Base-by-base conservation (phyloP, 2,113 vertebrate species). In the Thalassoma bifasciatum region DNA sequence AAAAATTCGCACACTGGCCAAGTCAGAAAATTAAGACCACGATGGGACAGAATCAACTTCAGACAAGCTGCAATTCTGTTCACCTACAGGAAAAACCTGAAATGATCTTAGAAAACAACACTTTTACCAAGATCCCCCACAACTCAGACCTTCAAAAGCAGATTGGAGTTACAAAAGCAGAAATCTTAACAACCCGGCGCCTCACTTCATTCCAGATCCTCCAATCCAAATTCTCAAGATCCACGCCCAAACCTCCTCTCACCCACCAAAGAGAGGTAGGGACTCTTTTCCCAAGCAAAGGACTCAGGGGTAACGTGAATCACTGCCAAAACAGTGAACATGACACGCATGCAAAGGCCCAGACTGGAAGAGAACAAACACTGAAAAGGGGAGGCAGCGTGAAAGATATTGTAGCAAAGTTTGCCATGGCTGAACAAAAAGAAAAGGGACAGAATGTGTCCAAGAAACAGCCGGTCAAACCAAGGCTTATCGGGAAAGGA, bases 131-230 rank as follows among this genome's bases (percentile, higher is more conserved):
- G 0, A 5, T 67, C 0, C 53, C 19, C 13, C 6, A 21, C 16
- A 30, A 1, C 14, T 40, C 47, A 21, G 56, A 51, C 61, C 26
- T 2, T 13, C 40, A 23, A 59, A 84, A 69, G 46, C 38, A 52
- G 4, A 57, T 7, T 38, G 8, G 12, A 57, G 24, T 68, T 34
- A 42, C 62, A 61, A 73, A 51, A 65, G 22, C 46, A 40, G 82
- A 61, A 52, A 61, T 60, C 21, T 51, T 60, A 24, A 63, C 62
- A 51, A 57, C 12, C 34, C 89, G 72, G 6, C 72, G 90, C 9
- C 94, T 95, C 0, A 96, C 95, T 0, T 91, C 94, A 70, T 98
- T 98, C 87, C 95, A 97, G 86, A 94, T 99, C 49, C 89, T 98
- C 51, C 93, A 94, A 51, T 94, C 96, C 66, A 97, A 94, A 87